Base-by-base conservation (phyloP, 64 coral and sea anemone species). In the Platygyra sinensis region DNA sequence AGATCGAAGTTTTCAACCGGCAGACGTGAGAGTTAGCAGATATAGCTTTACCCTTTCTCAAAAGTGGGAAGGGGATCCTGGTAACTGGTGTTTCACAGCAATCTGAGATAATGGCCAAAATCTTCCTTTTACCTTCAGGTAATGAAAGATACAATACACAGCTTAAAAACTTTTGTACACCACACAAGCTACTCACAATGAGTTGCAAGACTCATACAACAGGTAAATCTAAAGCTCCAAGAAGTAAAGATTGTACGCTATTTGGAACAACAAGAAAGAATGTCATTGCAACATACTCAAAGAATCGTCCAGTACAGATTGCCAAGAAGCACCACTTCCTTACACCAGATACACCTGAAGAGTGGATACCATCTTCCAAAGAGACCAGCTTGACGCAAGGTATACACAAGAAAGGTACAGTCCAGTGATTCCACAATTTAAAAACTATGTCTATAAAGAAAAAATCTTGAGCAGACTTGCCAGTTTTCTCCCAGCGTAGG, bases 281-380 rank as follows among this genome's bases (percentile, higher is more conserved):
- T 31, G 13, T 51, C 1, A 30, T 92, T 15, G 64, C 86, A n/a
- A 92, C 90, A 51, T 92, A 92, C 60, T 92, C 90, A 28, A 92
- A 92, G 75, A 75, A 30, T 38, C 33, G 31, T 7, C 90, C 90
- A 71, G 60, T 92, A 29, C 82, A 79, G 25, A 25, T 79, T 33
- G 15, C 75, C 3, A 87, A 86, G 62, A 78, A 67, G 32, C n/a
- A 59, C 9, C 90, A 87, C 76, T 92, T 92, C 52, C 90, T 75
- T 16, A 92, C 82, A 54, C 90, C 90, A 50, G 90, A 92, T 73
- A 92, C 90, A 22, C 83, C 62, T 18, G 59, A 92, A 14, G 82
- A 85, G 22, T 85, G 81, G 81, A 51, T 71, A 28, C 63, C 81
- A 50, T 71, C 20, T 24, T 85, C 62, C 36, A 51, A 50, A 28